These are phyloP conservation scores for Pelobates fuscus DNA, from an alignment of 2,113 vertebrate species.

Conservation along the genomic window DNA sequence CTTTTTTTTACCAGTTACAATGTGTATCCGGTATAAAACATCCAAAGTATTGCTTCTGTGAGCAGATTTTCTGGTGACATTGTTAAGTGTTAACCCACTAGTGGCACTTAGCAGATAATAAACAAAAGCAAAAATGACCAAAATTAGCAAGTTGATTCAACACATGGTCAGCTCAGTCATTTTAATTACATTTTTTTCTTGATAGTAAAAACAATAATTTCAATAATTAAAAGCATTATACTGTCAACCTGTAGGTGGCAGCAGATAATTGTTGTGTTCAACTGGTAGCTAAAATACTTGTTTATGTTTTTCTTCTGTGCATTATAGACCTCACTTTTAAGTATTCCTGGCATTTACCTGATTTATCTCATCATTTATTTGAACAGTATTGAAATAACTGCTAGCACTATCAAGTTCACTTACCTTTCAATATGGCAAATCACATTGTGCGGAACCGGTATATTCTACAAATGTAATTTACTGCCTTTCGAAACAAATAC, in stretches of 20 bases:
- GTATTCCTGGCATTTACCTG: constrained; percentile 34
- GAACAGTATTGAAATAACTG: constrained; percentile 12
- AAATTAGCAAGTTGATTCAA: no score
- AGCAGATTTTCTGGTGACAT: no score
- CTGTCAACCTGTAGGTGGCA: constrained; percentile 62
- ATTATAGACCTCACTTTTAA: constrained; percentile 21
- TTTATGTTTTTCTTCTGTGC: background rate
- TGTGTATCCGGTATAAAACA: no score
- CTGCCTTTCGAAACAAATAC: background rate
- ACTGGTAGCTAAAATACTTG: background rate
- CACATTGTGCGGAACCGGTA: constrained; percentile 15
- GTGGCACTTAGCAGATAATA: no score
- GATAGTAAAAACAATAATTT: no score
- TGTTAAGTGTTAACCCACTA: no score
- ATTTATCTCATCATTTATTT: constrained; percentile 43
- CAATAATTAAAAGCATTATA: no score
- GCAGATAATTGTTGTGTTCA: constrained; percentile 55
- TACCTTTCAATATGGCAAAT: constrained; percentile 17
- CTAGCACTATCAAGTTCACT: constrained; percentile 31
- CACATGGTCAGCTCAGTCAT: no score
- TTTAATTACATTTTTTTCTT: no score
- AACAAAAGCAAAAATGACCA: no score
- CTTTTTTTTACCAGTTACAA: no score
- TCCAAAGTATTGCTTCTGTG: no score
- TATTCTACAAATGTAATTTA: constrained; percentile 6